Percentiles rank a stretch among this genome's conserved stretches.
These are phyloP conservation scores for Apodemia hepburni DNA, from an alignment of 2,888 invertebrate species.

Conservation along the genomic window DNA sequence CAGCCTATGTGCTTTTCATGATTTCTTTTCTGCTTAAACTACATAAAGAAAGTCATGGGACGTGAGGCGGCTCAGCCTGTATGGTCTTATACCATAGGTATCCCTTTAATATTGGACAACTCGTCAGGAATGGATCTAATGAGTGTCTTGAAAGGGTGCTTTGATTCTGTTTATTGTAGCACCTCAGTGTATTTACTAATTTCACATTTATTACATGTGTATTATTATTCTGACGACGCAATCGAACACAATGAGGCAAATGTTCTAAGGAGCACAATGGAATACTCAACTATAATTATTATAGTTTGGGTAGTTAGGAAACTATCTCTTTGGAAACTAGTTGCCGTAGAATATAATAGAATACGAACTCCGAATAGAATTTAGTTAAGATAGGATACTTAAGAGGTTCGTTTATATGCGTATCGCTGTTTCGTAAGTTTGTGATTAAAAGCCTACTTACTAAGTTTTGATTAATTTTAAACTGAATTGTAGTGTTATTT, in stretches of 20 bases:
- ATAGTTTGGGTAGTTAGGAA: slow-evolving; percentile 19
- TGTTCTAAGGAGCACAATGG: slow-evolving; percentile 13
- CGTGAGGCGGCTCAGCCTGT: too few species aligned
- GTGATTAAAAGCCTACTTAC: slow-evolving; percentile 19
- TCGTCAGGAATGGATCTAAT: too few species aligned
- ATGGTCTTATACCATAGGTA: too few species aligned
- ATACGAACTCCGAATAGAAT: slow-evolving; percentile 21
- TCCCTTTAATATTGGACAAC: too few species aligned
- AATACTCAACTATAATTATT: slow-evolving; percentile 20
- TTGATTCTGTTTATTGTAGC: not conserved
- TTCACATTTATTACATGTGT: slow-evolving; percentile 4
- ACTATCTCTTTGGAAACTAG: slow-evolving; percentile 21
- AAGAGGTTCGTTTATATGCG: slow-evolving; percentile 20
- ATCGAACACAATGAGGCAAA: slow-evolving; percentile 11
- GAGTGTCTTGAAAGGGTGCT: too few species aligned
- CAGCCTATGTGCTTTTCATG: too few species aligned
- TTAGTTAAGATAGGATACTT: slow-evolving; percentile 20
- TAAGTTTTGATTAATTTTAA: slow-evolving; percentile 14
- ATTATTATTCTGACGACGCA: slow-evolving; percentile 4
- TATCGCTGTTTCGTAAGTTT: slow-evolving; percentile 17
- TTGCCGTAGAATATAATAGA: slow-evolving; percentile 20
- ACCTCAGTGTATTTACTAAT: not conserved
- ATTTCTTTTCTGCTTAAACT: too few species aligned
- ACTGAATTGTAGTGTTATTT: slow-evolving; percentile 7
- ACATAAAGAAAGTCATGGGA: too few species aligned